Evolutionary conservation across 2,888 invertebrate genomes (phyloP).

Genomic region (Melinopterus prodromus): DNA sequence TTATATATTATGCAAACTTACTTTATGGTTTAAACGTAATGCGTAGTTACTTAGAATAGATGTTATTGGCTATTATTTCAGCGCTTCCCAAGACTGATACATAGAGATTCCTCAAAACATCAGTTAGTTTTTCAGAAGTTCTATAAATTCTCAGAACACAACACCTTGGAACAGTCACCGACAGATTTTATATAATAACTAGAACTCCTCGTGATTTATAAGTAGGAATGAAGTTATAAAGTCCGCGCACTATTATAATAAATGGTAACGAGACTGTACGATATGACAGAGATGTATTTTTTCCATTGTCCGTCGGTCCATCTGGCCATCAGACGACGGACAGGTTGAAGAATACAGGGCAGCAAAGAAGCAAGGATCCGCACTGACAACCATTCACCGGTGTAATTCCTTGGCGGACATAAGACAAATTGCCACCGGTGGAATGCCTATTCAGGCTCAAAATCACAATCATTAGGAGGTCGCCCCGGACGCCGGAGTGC

Average conservation of each 20-base stretch:
- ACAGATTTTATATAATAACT: not conserved
- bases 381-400: constrained; percentile 4
- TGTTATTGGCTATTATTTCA: too few relatives aligned
- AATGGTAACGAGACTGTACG: not conserved
- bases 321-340: not conserved
- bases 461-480: constrained; percentile 30
- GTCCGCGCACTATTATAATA: not conserved
- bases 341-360: constrained; percentile 4
- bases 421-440: constrained; percentile 32
- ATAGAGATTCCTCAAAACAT: too few relatives aligned
- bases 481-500: not conserved
- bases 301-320: not conserved
- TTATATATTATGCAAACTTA: too few relatives aligned
- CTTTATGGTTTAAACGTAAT: too few relatives aligned
- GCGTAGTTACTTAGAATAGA: too few relatives aligned
- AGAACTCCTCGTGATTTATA: not conserved
- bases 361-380: not conserved
- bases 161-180: not conserved
- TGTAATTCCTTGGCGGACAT: constrained; percentile 15
- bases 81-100: too few relatives aligned
- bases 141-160: not conserved
- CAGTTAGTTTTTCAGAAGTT: too few relatives aligned
- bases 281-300: constrained; percentile 4
- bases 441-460: constrained; percentile 34
- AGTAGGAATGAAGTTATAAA: not conserved